Conservation (phyloP, 1,140 invertebrate species). For the Drepana arcuata region DNA sequence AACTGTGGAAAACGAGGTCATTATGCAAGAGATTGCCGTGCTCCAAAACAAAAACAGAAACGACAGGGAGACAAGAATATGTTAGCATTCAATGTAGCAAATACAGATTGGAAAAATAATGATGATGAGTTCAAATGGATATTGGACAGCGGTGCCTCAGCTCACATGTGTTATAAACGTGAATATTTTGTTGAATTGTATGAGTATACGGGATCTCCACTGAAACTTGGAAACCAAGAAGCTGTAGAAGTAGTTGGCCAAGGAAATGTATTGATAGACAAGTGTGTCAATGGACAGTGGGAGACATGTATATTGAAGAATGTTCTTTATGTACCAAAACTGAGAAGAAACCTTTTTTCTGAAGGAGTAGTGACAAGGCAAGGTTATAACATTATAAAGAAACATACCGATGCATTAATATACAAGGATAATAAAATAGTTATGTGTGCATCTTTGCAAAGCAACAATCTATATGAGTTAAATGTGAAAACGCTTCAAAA, state of each 20-base stretch:
- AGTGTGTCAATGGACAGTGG: slow-evolving; percentile 9
- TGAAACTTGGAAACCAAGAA: slow-evolving; percentile 1
- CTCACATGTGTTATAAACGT: slow-evolving; percentile 3
- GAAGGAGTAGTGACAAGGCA: slow-evolving; percentile 4
- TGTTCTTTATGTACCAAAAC: slow-evolving; percentile 5
- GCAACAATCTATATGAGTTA: slow-evolving; percentile 15
- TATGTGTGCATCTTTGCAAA: slow-evolving; percentile 8
- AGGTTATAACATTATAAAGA: slow-evolving; percentile 8
- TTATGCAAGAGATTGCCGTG: slow-evolving; percentile 19
- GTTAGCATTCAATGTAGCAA: slow-evolving; percentile 10
- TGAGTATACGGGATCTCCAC: background rate
- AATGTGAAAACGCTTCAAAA: slow-evolving; percentile 10
- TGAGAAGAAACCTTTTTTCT: slow-evolving; percentile 8
- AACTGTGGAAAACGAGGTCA: slow-evolving; percentile 24
- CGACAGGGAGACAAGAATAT: slow-evolving; percentile 8
- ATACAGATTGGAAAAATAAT: background rate
- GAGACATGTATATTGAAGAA: slow-evolving; percentile 2
- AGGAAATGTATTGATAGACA: slow-evolving; percentile 6
- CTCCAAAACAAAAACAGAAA: slow-evolving; percentile 9
- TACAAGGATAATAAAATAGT: slow-evolving; percentile 10
- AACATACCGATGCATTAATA: slow-evolving; percentile 4
- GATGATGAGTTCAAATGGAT: slow-evolving; percentile 2
- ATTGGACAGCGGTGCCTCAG: slow-evolving; percentile 6
- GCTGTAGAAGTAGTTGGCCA: slow-evolving; percentile 1
- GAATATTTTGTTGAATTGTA: slow-evolving; percentile 3